Evolutionary conservation across 1,140 invertebrate genomes (phyloP), one percentile per base, ranked within the genome.

Genomic region (Bathynomus jamesi): DNA sequence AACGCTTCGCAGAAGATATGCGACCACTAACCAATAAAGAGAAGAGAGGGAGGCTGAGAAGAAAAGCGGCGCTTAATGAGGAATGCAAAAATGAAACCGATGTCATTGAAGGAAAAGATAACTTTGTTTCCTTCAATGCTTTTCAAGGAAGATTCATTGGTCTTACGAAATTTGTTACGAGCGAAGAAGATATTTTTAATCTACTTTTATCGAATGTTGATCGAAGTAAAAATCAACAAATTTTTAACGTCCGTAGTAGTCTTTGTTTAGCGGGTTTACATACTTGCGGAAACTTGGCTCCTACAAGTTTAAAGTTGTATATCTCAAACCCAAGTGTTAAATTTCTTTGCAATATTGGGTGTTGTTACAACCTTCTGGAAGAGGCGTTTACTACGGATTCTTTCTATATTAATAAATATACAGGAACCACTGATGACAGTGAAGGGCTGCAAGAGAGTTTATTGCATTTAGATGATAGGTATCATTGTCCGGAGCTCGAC

Each of bases 231-330:
- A 53, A 53, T 53, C 11, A 53, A 53, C 21, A 3, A 17, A 53
- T 17, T 53, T 3, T 17, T 17, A 53, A 53, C 21, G 40, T 17
- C 40, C 13, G 13, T 53, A 21, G 40, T n/a, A 29, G 24, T 4
- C 17, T 90, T 60, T 84, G 87, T 66, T 76, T 92, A 27, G 84
- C 87, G 78, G 94, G 94, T 5, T 83, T 96, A 8, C 94, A 96
- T 81, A 94, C 93, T 0, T 96, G 94, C 83, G 94, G 94, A 1
- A 88, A 92, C 81, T 82, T 96, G 2, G 88, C 89, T 0, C 83
- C 91, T 2, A 88, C 88, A 8, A 87, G 89, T 70, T 82, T 95
- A 0, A 86, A 87, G 78, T 84, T 92, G 13, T 96, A 94, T 80
- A 79, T 85, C 25, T 77, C 83, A 17, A 67, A 83, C 0, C 78